phyloP scores from a whole-genome alignment of 1,140 invertebrate species.

The Sinella curviseta region DNA sequence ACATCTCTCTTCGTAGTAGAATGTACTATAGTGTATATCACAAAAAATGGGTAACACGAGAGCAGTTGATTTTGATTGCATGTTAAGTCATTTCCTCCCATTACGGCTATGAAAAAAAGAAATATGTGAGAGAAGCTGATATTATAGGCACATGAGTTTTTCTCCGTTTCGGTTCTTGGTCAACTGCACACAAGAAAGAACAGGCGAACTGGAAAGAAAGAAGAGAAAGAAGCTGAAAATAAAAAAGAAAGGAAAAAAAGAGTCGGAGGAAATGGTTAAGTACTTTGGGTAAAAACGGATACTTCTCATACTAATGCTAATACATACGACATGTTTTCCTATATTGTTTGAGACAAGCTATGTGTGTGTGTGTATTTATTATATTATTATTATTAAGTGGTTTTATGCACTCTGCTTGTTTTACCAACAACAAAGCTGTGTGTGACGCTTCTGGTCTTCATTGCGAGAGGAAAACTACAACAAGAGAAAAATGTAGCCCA shows the following conservation, averaged over 20 bases:
- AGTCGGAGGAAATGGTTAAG: slow-evolving; percentile 10
- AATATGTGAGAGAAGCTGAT: too few relatives aligned
- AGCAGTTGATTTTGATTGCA: slow-evolving; percentile 17
- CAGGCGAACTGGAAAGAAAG: too few relatives aligned
- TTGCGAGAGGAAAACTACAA: neutral
- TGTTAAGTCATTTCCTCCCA: slow-evolving; percentile 17
- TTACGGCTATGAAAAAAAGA: neutral
- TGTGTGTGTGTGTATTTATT: too few relatives aligned
- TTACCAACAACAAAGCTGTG: neutral
- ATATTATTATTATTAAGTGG: neutral
- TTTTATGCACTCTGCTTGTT: neutral
- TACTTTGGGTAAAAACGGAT: slow-evolving; percentile 9
- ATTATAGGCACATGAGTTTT: too few relatives aligned
- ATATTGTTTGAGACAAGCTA: too few relatives aligned
- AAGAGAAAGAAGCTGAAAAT: too few relatives aligned
- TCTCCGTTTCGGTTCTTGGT: too few relatives aligned
- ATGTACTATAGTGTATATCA: neutral
- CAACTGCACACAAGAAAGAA: too few relatives aligned
- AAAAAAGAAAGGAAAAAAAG: neutral
- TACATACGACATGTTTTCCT: neutral
- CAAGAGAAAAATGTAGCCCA: neutral
- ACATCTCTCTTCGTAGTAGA: too few relatives aligned
- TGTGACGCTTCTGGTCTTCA: too few relatives aligned
- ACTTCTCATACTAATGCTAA: neutral
- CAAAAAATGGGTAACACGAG: neutral